phyloP scores from a whole-genome alignment of 2,888 invertebrate genomes.

The Bombylius discolor region DNA sequence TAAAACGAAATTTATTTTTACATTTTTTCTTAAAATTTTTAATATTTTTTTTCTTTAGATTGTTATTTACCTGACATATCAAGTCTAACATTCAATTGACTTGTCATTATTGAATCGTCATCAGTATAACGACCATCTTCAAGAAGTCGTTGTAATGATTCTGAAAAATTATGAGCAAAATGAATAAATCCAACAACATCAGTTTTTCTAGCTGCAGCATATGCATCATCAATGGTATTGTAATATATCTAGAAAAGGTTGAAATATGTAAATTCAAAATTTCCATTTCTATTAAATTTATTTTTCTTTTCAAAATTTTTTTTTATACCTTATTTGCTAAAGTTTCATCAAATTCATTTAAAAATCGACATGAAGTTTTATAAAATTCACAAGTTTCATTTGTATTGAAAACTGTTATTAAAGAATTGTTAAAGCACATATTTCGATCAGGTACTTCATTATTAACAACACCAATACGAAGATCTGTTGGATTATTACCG shows the following conservation, averaged over 20 bases:
- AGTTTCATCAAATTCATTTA: constrained; percentile 44
- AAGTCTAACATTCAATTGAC: constrained; percentile 54
- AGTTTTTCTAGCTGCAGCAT: constrained; percentile 41
- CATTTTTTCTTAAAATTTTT: background rate
- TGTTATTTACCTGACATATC: constrained; percentile 56
- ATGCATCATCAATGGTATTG: constrained; percentile 40
- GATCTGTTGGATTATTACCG: constrained; percentile 58
- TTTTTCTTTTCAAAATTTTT: background rate
- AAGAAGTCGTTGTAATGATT: constrained; percentile 44
- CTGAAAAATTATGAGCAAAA: constrained; percentile 60
- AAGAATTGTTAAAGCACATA: constrained; percentile 32
- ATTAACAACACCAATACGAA: constrained; percentile 67
- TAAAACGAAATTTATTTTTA: constrained; percentile 30
- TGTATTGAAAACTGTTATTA: constrained; percentile 32
- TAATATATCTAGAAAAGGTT: constrained; percentile 37
- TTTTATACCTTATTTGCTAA: constrained; percentile 39
- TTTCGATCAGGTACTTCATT: constrained; percentile 48
- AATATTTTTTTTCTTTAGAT: background rate
- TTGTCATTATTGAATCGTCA: constrained; percentile 41
- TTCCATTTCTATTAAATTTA: too few species aligned
- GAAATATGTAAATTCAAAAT: background rate
- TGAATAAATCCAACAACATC: constrained; percentile 50
- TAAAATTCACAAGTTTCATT: constrained; percentile 40
- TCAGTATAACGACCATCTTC: constrained; percentile 45
- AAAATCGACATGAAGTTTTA: constrained; percentile 49